Percentiles rank a stretch among this genome's conserved stretches.
These are phyloP conservation scores for Dicyrtoma fusca DNA, from an alignment of 2,888 invertebrate species.

Conservation along the genomic window DNA sequence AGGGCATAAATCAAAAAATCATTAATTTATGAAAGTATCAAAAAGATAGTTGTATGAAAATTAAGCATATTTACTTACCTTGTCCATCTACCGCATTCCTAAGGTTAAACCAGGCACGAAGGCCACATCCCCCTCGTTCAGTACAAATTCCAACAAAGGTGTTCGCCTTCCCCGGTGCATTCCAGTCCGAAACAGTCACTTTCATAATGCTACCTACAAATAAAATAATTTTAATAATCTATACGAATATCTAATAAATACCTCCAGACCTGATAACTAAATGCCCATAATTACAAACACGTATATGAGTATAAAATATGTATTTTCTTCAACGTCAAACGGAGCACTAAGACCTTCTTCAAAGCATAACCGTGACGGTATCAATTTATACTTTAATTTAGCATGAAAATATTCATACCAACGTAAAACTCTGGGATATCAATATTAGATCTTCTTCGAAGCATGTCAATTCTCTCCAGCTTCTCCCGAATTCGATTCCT, in stretches of 20 bases:
- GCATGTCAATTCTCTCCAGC: conserved; percentile 90
- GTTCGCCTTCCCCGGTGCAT: conserved; percentile 80
- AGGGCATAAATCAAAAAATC: not conserved
- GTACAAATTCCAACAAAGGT: conserved; percentile 96
- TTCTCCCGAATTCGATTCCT: conserved; percentile 83
- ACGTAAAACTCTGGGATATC: conserved; percentile 98
- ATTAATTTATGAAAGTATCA: not conserved
- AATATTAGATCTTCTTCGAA: conserved; percentile 76
- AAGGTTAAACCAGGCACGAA: conserved; percentile 81
- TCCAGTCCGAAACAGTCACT: conserved; percentile 82
- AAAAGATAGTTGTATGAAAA: not conserved
- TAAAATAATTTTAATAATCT: no score
- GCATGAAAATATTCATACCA: conserved; percentile 65
- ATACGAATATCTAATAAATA: not conserved
- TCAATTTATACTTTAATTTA: not conserved
- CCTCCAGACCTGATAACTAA: not conserved
- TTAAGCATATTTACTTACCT: conserved; percentile 62
- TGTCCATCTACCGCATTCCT: conserved; percentile 92
- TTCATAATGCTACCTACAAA: conserved; percentile 82
- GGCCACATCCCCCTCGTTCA: conserved; percentile 76
- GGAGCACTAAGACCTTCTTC: no score
- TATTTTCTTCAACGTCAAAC: no score
- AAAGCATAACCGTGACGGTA: no score
- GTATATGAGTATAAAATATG: no score
- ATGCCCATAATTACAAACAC: no score